These are phyloP conservation scores for Opisthocomus hoazin DNA, from an alignment of 2,113 vertebrate species.

Conservation along the genomic window DNA sequence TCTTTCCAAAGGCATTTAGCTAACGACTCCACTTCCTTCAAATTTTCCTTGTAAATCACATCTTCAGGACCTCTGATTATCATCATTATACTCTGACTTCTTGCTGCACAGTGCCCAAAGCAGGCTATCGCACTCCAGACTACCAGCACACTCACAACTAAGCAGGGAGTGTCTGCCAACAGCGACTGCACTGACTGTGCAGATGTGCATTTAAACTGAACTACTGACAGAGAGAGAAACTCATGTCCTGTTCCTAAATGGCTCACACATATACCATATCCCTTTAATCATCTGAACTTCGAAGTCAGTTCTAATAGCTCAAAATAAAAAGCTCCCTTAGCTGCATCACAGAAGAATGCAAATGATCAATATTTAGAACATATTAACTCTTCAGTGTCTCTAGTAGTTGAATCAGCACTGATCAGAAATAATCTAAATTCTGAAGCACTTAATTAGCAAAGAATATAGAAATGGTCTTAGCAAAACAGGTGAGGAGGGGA, in stretches of 20 bases:
- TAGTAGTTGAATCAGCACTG: not conserved
- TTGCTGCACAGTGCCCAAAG: not conserved
- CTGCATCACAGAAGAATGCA: not conserved
- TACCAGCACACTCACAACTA: not conserved
- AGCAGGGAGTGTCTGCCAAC: not conserved
- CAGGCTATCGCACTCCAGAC: rapidly evolving
- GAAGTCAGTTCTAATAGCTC: not conserved
- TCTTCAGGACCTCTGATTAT: not conserved
- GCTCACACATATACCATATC: not conserved
- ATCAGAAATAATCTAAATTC: not conserved
- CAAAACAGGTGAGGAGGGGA: not conserved
- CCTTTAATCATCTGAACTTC: not conserved
- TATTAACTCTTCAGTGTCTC: not conserved
- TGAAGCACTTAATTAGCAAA: not conserved
- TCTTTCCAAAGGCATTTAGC: not conserved
- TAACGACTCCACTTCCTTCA: not conserved
- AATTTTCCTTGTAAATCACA: not conserved
- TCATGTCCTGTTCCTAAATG: not conserved
- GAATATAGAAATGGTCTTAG: not conserved
- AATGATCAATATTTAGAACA: not conserved
- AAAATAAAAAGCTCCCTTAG: not conserved
- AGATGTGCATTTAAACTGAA: not conserved
- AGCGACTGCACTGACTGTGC: not conserved
- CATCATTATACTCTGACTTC: not conserved
- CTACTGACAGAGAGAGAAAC: not conserved